These are phyloP conservation scores for Pseudolycoriella hygida DNA, from an alignment of 2,888 invertebrate genomes.

Conservation along the genomic window DNA sequence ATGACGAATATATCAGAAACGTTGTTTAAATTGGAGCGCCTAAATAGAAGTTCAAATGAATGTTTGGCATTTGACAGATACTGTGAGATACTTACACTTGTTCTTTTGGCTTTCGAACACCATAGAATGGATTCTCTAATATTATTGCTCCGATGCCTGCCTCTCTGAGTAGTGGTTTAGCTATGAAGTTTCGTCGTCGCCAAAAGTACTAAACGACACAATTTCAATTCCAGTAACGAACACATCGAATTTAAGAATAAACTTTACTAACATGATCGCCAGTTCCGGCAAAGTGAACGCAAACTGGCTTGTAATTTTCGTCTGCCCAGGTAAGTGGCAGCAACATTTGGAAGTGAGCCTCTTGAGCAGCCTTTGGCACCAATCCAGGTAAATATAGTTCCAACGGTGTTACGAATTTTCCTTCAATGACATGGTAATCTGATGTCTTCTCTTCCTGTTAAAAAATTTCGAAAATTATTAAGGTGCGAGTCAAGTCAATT, in stretches of 20 bases:
- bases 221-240: not conserved
- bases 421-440: conserved; percentile 63
- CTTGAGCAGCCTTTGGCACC: conserved; percentile 65
- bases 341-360: conserved; percentile 70
- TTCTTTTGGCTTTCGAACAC: conserved; percentile 68
- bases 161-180: conserved; percentile 76
- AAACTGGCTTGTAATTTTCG: conserved; percentile 57
- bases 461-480: no score
- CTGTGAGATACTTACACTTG: conserved; percentile 63
- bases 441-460: conserved; percentile 51
- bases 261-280: conserved; percentile 77
- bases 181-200: conserved; percentile 76
- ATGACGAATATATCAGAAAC: conserved; percentile 97
- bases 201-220: conserved; percentile 58
- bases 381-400: conserved; percentile 68
- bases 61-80: no score
- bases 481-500: not conserved
- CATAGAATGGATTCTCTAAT: conserved; percentile 94
- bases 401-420: conserved; percentile 74
- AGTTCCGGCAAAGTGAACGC: conserved; percentile 91
- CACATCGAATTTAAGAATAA: not conserved
- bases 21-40: conserved; percentile 80
- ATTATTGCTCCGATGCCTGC: conserved; percentile 83
- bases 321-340: conserved; percentile 65
- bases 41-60: no score